A percentile compares a stretch with the other conserved stretches of the same genome.
These are phyloP conservation scores for Calycopis cecrops DNA, from an alignment of 1,140 invertebrate genomes.

Conservation along the genomic window DNA sequence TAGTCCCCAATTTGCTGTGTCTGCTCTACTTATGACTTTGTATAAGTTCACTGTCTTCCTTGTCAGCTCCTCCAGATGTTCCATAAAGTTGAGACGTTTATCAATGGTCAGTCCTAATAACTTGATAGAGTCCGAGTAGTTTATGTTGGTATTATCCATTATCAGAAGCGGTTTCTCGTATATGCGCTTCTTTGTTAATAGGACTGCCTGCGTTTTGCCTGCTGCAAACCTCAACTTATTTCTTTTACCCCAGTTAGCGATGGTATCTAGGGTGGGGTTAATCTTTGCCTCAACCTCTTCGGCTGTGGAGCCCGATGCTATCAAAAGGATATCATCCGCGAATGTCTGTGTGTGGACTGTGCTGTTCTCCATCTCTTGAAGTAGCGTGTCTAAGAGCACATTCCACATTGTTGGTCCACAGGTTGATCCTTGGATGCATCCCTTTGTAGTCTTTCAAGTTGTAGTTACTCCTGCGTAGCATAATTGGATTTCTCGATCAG, in stretches of 20 bases:
- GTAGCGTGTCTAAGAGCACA: neutral
- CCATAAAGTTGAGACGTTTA: neutral
- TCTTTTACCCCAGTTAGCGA: neutral
- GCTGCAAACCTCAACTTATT: neutral
- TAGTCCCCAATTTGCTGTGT: no score
- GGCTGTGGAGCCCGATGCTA: neutral
- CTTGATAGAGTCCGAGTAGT: neutral
- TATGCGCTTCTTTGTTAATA: neutral
- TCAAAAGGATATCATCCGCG: neutral
- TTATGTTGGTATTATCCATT: neutral
- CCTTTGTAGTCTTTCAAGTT: no score
- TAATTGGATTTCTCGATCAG: no score
- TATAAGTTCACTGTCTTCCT: neutral
- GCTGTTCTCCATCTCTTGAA: neutral
- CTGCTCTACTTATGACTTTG: no score
- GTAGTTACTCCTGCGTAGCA: no score
- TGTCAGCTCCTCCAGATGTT: neutral
- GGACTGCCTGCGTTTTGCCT: neutral
- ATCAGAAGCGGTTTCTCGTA: neutral
- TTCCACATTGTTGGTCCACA: no score
- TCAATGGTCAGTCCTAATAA: conserved; percentile 11
- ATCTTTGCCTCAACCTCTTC: neutral
- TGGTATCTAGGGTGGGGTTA: neutral
- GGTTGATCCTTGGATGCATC: no score
- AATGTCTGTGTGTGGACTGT: neutral